Conservation (phyloP, 1,140 invertebrate species). For the Paraescarpia echinospica region DNA sequence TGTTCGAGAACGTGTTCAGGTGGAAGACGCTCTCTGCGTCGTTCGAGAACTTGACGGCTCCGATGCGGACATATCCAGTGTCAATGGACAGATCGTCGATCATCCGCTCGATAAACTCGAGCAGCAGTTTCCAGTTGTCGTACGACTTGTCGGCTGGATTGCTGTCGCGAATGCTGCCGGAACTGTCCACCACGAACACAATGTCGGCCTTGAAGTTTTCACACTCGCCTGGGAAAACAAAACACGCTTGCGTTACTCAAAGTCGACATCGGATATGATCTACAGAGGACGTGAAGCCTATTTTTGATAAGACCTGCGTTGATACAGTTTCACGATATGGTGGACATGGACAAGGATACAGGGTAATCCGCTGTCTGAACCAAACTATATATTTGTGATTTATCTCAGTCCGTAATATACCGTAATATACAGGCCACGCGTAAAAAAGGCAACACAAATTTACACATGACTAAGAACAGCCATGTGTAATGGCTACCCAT, state of each 20-base stretch:
- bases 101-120: slow-evolving; percentile 24
- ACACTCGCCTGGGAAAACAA: background rate
- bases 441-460: background rate
- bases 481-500: background rate
- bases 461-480: background rate
- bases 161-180: slow-evolving; percentile 28
- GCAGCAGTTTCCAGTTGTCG: slow-evolving; percentile 31
- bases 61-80: background rate
- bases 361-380: no score
- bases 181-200: slow-evolving; percentile 28
- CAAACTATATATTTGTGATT: no score
- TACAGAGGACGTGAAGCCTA: background rate
- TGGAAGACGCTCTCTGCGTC: slow-evolving; percentile 10
- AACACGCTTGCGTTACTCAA: background rate
- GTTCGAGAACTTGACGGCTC: slow-evolving; percentile 16
- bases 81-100: slow-evolving; percentile 12
- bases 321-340: background rate
- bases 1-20: background rate
- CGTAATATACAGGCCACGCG: background rate
- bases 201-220: slow-evolving; percentile 17
- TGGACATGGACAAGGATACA: no score
- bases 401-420: no score
- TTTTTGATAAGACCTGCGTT: background rate
- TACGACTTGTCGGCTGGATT: slow-evolving; percentile 25
- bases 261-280: background rate